These are phyloP conservation scores for Rhinichthys klamathensis DNA, from an alignment of 2,113 vertebrate genomes.

Conservation along the genomic window DNA sequence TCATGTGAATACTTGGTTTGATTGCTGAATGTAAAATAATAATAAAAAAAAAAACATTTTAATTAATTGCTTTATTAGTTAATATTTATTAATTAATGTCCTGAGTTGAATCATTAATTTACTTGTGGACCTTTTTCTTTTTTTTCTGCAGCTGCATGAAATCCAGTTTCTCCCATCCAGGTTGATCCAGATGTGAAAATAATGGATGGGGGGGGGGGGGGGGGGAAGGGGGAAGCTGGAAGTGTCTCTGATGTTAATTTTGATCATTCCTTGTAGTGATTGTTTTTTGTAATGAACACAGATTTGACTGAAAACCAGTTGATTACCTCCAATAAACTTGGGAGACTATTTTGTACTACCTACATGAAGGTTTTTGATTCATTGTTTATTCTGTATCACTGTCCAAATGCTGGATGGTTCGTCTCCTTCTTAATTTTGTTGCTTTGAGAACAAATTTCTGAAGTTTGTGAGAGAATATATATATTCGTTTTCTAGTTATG, in stretches of 20 bases:
- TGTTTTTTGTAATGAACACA: conserved; percentile 45
- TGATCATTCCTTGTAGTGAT: conserved; percentile 17
- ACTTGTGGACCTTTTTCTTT: conserved; percentile 35
- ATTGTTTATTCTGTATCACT: neutral
- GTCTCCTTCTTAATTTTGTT: neutral
- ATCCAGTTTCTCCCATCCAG: conserved; percentile 60
- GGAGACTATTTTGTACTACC: conserved; percentile 65
- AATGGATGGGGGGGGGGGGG: conserved; percentile 25
- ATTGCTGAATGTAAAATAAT: neutral
- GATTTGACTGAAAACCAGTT: conserved; percentile 23
- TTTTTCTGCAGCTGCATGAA: conserved; percentile 77
- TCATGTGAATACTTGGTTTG: neutral
- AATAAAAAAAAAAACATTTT: too few relatives aligned
- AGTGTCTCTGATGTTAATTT: conserved; percentile 39
- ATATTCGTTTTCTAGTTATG: neutral
- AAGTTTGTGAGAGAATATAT: neutral
- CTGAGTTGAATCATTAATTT: conserved; percentile 41
- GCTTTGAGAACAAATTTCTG: neutral
- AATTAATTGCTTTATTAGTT: neutral
- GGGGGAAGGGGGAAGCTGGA: conserved; percentile 5
- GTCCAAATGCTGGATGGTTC: neutral
- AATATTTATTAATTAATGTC: conserved; percentile 37
- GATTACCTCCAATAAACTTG: conserved; percentile 66
- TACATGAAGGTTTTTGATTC: neutral
- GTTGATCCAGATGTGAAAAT: conserved; percentile 55